Evolutionary conservation across 2,888 invertebrate genomes (phyloP), one percentile per base, ranked within the genome.

Genomic region (Blastobasis adustella): DNA sequence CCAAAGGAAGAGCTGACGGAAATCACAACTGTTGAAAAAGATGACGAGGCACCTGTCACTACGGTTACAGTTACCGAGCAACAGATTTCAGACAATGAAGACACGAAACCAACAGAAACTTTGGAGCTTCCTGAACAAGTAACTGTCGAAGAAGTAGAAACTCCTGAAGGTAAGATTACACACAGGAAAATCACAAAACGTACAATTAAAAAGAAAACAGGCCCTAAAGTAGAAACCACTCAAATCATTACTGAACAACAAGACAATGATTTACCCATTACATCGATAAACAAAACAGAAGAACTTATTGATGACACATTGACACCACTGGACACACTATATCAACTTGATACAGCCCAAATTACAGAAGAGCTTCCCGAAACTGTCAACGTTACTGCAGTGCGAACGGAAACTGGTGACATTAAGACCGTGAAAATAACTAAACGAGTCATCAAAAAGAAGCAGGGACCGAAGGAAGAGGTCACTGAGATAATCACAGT

Each of bases 211-310:
- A 61, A 69, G 51, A 67, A 63, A 10, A 59, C 61, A 47, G 70
- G 70, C 56, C 53, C 69, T 10, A 58, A 65, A 61, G 53, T 73
- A 51, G 58, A 67, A 66, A 68, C 65, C 6, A 73, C 88, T 6
- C 50, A 77, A 53, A 62, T 79, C 65, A 65, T 56, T 9, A 73
- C 86, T 2, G 57, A 78, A 56, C 82, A 87, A 63, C 83, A 87
- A 66, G 81, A 83, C 55, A 80, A 79, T 72, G 23, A 23, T 23
- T 2, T 3, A 23, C 71, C 88, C 58, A 63, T 83, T 63, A 68
- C 79, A 50, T 60, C 79, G 1, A 74, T 84, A 59, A 65, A 77
- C 47, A 71, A 73, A 45, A 63, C 77, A 59, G 79, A 78, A 51
- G 60, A 76, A 58, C 58, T 75, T 4, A 9, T 49, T 53, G 62